Evolutionary conservation across 2,888 invertebrate genomes (phyloP).

Genomic region (Hydriomena furcata): DNA sequence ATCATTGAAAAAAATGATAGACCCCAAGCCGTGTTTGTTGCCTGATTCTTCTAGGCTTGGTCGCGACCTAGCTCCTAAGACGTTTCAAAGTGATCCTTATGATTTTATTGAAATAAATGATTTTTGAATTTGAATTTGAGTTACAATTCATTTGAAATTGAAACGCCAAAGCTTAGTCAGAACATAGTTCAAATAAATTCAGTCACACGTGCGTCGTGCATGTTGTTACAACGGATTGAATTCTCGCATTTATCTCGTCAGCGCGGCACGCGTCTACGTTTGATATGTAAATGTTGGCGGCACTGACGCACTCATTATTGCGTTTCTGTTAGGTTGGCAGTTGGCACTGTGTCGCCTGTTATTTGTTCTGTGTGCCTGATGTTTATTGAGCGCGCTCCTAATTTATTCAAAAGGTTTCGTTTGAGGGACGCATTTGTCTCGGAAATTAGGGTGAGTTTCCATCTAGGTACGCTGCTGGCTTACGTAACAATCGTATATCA

Average conservation of each 20-base stretch:
- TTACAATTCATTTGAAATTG: neutral
- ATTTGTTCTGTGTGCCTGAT: conserved; percentile 24
- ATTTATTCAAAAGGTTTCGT: conserved; percentile 20
- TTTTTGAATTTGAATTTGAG: no score
- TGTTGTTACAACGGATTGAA: conserved; percentile 20
- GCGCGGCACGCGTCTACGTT: conserved; percentile 37
- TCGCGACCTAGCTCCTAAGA: no score
- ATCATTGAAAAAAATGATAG: no score
- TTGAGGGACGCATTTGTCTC: conserved; percentile 1
- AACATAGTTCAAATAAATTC: conserved; percentile 3
- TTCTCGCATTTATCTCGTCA: conserved; percentile 31
- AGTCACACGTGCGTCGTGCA: conserved; percentile 7
- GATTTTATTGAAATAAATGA: no score
- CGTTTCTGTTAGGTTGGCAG: conserved; percentile 34
- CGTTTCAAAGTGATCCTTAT: no score
- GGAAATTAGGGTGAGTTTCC: no score
- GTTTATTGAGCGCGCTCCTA: conserved; percentile 19
- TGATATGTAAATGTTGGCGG: conserved; percentile 51
- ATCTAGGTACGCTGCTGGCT: no score
- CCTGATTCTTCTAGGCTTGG: no score
- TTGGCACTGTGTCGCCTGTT: conserved; percentile 22
- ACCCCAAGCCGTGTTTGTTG: no score
- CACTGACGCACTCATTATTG: conserved; percentile 36
- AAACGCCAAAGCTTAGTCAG: neutral
- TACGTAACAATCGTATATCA: no score